Percentiles rank a stretch among this genome's conserved stretches.
Conservation (phyloP, 2,888 invertebrate species). For the Cephus sareptanus region DNA sequence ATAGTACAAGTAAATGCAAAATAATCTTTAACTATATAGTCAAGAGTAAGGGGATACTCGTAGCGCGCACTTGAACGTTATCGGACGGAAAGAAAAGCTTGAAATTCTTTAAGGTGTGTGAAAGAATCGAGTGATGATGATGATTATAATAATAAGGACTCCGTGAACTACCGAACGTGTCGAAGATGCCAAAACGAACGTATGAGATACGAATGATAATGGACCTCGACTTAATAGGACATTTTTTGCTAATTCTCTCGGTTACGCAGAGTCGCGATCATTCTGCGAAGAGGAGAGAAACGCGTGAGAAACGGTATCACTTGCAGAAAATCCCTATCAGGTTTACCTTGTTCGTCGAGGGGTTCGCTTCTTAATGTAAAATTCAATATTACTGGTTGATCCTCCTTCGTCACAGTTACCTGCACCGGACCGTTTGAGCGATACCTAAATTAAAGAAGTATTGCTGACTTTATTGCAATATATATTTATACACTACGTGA, state of each 20-base stretch:
- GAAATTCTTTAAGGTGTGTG: neutral
- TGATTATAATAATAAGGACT: neutral
- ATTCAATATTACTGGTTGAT: conserved; percentile 64
- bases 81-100: neutral
- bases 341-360: conserved; percentile 59
- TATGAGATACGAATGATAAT: neutral
- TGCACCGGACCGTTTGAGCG: conserved; percentile 65
- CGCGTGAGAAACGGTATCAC: conserved; percentile 49
- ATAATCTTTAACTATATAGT: neutral
- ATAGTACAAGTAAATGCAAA: conserved; percentile 18
- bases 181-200: neutral
- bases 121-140: neutral
- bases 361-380: conserved; percentile 59
- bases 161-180: neutral
- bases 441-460: conserved; percentile 65
- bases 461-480: neutral
- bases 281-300: conserved; percentile 46
- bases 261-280: conserved; percentile 41
- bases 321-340: conserved; percentile 47
- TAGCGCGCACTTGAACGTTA: neutral
- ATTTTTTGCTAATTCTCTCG: conserved; percentile 30
- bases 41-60: neutral
- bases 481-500: neutral
- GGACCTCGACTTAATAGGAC: neutral
- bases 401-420: conserved; percentile 60